Conservation (phyloP, 2,888 invertebrate species). For the Diloba caeruleocephala region DNA sequence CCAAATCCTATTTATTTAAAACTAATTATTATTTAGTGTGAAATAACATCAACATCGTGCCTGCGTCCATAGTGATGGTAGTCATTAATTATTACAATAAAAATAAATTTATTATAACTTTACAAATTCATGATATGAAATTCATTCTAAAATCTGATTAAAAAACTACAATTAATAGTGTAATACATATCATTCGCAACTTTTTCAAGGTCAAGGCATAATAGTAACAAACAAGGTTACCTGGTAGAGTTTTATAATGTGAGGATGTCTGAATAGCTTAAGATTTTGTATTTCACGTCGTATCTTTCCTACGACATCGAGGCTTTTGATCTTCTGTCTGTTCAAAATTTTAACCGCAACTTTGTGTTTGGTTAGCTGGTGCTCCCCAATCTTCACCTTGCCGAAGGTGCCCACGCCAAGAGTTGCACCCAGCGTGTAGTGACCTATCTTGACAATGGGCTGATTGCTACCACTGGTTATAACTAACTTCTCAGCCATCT, state of each 20-base stretch:
- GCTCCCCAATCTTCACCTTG: slow-evolving; percentile 99
- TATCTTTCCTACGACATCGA: slow-evolving; percentile 99
- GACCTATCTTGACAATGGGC: slow-evolving; percentile 98
- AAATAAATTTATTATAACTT: no score
- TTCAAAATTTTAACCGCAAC: slow-evolving; percentile 99
- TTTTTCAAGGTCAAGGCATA: slow-evolving; percentile 51
- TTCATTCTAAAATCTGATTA: no score
- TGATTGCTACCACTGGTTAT: slow-evolving; percentile 84
- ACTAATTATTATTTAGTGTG: no score
- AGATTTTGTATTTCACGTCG: slow-evolving; percentile 99
- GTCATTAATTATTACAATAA: no score
- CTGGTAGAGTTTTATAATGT: slow-evolving; percentile 99
- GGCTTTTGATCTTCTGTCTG: slow-evolving; percentile 99
- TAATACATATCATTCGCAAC: slow-evolving; percentile 10
- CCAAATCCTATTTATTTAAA: no score
- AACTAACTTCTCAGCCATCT: slow-evolving; percentile 80
- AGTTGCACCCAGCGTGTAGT: slow-evolving; percentile 96
- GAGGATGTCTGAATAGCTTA: slow-evolving; percentile 99
- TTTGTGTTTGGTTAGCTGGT: slow-evolving; percentile 99
- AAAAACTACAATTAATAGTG: no score
- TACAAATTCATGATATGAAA: no score
- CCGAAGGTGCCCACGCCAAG: slow-evolving; percentile 99
- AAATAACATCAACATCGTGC: no score
- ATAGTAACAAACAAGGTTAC: slow-evolving; percentile 64
- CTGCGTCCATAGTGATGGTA: no score